A percentile compares a stretch with the other conserved stretches of the same genome.
Evolutionary conservation across 2,113 vertebrate genomes (phyloP).

Genomic region (Phaethornis superciliosus): DNA sequence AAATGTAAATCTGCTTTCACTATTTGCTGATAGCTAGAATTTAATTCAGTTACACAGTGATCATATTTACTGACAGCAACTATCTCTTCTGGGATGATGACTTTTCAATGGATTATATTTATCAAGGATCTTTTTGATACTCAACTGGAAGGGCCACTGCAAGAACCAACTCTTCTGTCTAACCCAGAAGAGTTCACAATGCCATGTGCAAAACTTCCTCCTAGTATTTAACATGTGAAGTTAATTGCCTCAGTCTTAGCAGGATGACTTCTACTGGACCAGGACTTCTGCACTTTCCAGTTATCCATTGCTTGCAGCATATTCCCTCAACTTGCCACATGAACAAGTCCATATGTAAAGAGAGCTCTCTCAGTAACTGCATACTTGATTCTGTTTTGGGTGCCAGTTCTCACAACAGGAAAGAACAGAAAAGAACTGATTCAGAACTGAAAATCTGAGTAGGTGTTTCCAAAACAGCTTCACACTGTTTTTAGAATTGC

Average conservation of each 20-base stretch:
- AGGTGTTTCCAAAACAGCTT: neutral
- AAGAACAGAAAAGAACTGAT: neutral
- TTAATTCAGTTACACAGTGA: neutral
- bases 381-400: neutral
- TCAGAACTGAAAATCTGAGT: neutral
- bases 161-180: neutral
- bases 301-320: neutral
- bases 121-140: neutral
- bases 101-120: neutral
- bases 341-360: neutral
- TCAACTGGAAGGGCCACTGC: neutral
- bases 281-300: neutral
- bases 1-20: neutral
- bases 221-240: neutral
- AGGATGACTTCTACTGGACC: neutral
- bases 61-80: neutral
- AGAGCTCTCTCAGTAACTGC: neutral
- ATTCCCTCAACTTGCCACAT: too few relatives aligned
- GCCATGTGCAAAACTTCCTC: neutral
- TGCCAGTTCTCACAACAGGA: neutral
- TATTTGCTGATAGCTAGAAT: neutral
- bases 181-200: neutral
- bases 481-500: neutral
- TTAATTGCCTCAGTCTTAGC: neutral
- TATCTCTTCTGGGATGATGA: neutral